A percentile compares a stretch with the other conserved stretches of the same genome.
Evolutionary conservation across 1,140 invertebrate genomes (phyloP).

Genomic region (Euborellia annulipes): DNA sequence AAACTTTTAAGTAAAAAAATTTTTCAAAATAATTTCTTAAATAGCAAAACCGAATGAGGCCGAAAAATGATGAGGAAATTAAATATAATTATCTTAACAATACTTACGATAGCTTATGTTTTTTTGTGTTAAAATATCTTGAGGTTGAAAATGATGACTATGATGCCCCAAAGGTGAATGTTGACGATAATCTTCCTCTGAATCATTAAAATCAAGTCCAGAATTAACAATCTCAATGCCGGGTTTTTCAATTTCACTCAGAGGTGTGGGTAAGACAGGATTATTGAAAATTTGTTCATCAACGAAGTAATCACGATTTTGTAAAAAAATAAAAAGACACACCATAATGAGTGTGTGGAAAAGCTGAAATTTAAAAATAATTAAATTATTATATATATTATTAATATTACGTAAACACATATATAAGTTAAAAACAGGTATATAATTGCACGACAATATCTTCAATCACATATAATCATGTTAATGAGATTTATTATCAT

Average conservation of each 20-base stretch:
- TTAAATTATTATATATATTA: no score
- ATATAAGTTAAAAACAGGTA: no score
- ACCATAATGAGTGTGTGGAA: background rate
- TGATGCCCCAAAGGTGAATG: background rate
- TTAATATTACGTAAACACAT: no score
- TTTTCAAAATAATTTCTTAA: no score
- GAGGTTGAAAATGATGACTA: background rate
- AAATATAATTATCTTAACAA: no score
- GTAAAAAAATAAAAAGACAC: slow-evolving; percentile 1
- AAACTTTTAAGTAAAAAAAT: no score
- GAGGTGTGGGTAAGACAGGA: slow-evolving; percentile 41
- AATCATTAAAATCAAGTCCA: background rate
- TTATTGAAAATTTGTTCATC: slow-evolving; percentile 25
- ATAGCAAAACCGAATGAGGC: no score
- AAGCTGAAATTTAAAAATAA: slow-evolving; percentile 3
- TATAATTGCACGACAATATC: no score
- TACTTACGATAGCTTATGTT: slow-evolving; percentile 11
- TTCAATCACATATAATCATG: no score
- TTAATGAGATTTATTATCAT: no score
- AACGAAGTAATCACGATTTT: slow-evolving; percentile 9
- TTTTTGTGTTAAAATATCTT: slow-evolving; percentile 5
- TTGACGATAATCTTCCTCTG: background rate
- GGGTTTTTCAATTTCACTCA: slow-evolving; percentile 36
- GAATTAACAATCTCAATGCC: slow-evolving; percentile 3
- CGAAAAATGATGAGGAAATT: no score